These are phyloP conservation scores for Mythimna ferrago DNA, from an alignment of 2,888 invertebrate species.

Conservation along the genomic window DNA sequence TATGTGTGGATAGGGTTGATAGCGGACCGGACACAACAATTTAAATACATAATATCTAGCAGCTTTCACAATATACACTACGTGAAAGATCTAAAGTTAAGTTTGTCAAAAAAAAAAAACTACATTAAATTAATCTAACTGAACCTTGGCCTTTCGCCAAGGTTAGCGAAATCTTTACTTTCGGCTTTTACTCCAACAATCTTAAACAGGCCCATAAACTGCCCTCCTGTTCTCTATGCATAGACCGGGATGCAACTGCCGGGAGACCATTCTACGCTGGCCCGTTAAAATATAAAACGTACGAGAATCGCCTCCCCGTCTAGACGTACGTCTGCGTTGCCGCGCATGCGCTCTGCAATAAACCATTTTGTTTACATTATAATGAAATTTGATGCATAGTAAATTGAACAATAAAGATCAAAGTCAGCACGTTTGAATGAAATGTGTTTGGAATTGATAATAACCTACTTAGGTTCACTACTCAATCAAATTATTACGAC, in stretches of 20 bases:
- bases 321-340: conserved; percentile 80
- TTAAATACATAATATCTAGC: not conserved
- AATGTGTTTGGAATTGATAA: conserved; percentile 43
- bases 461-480: conserved; percentile 24
- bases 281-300: conserved; percentile 60
- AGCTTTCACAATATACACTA: not conserved
- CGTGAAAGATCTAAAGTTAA: not conserved
- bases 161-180: conserved; percentile 74
- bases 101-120: conserved; percentile 22
- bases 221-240: conserved; percentile 23
- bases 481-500: conserved; percentile 54
- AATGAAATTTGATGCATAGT: conserved; percentile 61
- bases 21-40: not conserved
- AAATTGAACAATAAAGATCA: conserved; percentile 59
- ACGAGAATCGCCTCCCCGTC: conserved; percentile 78
- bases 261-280: conserved; percentile 67
- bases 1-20: conserved; percentile 27
- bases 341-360: conserved; percentile 76
- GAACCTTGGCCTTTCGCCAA: conserved; percentile 74
- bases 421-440: conserved; percentile 51
- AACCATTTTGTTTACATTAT: conserved; percentile 64
- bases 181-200: conserved; percentile 62
- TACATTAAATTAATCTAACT: conserved; percentile 56
- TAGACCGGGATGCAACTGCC: conserved; percentile 45
- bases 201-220: conserved; percentile 61